Percentiles rank a stretch among this genome's conserved stretches.
Evolutionary conservation across 2,113 vertebrate genomes (phyloP).

Genomic region (Pterocles orientalis): DNA sequence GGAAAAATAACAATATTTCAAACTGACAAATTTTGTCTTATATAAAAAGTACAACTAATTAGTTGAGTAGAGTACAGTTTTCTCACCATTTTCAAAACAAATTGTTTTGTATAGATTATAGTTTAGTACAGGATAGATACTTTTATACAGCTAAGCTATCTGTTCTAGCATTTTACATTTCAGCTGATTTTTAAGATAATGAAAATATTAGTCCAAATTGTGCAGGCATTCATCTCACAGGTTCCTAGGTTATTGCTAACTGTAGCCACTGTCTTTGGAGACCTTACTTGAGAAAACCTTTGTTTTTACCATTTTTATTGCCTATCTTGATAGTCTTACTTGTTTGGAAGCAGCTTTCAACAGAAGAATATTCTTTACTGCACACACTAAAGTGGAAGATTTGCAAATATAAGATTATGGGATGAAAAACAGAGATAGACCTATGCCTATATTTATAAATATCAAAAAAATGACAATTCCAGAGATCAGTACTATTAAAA

Average conservation of each 20-base stretch:
- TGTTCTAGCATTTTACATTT: background rate
- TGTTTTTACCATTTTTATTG: background rate
- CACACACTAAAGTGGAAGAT: background rate
- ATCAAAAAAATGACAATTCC: background rate
- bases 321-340: background rate
- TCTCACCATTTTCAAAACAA: constrained; percentile 1
- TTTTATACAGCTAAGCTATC: background rate
- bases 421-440: background rate
- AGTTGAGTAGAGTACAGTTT: background rate
- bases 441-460: background rate
- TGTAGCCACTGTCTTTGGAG: background rate
- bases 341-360: background rate
- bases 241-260: background rate
- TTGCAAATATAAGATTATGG: background rate
- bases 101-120: background rate
- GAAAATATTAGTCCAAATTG: background rate
- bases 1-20: background rate
- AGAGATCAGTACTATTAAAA: background rate
- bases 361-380: background rate
- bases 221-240: background rate
- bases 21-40: background rate
- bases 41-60: background rate
- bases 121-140: background rate
- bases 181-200: background rate
- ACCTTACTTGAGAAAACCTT: background rate